Conservation (phyloP, 2,888 invertebrate species). For the Tachina grossa region DNA sequence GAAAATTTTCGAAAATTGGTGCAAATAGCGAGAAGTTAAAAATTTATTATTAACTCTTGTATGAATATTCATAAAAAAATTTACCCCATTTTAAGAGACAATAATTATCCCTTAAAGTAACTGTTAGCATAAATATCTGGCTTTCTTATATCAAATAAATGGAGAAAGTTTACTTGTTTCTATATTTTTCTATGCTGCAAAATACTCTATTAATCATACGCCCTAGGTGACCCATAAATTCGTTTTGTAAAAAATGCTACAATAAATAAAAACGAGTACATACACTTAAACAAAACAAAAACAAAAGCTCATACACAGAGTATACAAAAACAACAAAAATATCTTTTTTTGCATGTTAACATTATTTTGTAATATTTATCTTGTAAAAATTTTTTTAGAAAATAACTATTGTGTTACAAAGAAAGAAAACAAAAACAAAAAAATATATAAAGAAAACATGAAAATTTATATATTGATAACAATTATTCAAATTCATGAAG, state of each 20-base stretch:
- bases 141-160: conserved; percentile 2
- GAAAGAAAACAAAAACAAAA: neutral
- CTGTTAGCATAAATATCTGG: neutral
- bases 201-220: conserved; percentile 40
- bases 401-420: neutral
- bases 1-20: too few species aligned
- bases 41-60: too few species aligned
- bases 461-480: conserved; percentile 48
- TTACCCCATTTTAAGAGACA: neutral
- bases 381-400: conserved; percentile 30
- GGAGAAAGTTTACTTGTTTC: neutral
- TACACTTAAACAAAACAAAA: neutral
- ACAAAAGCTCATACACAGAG: neutral
- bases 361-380: conserved; percentile 26
- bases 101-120: conserved; percentile 10
- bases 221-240: conserved; percentile 52
- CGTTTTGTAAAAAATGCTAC: conserved; percentile 2
- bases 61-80: neutral
- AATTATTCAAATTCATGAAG: conserved; percentile 49
- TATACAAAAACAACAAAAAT: neutral
- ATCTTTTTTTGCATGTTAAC: neutral
- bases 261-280: conserved; percentile 13
- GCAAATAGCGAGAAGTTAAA: too few species aligned
- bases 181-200: neutral
- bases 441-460: conserved; percentile 17